These are phyloP conservation scores for Exocentrus adspersus DNA, from an alignment of 2,888 invertebrate species.

Conservation along the genomic window DNA sequence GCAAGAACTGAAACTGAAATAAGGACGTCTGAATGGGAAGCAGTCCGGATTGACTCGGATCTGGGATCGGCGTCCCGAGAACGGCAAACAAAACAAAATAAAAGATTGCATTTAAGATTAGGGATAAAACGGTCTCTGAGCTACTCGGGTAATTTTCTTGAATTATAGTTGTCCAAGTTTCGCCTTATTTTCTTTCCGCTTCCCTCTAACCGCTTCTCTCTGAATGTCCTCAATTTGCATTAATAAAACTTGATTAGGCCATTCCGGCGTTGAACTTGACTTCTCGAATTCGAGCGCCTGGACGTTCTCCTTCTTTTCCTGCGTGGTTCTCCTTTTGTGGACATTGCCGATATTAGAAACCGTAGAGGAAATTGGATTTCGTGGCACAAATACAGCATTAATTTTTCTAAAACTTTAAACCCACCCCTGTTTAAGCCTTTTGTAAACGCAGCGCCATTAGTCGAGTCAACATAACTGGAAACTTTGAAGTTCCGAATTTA, in stretches of 20 bases:
- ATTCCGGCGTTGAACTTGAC: slow-evolving; percentile 7
- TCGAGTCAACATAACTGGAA: slow-evolving; percentile 5
- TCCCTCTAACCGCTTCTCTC: slow-evolving; percentile 23
- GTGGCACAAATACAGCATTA: too few species aligned
- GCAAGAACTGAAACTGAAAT: slow-evolving; percentile 40
- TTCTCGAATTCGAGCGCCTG: not conserved
- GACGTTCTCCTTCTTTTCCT: not conserved
- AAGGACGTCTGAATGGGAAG: slow-evolving; percentile 43
- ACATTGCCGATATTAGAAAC: too few species aligned
- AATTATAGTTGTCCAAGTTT: slow-evolving; percentile 55
- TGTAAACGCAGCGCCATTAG: not conserved
- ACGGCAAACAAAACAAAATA: slow-evolving; percentile 56
- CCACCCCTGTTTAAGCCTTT: too few species aligned
- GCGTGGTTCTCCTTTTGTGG: not conserved
- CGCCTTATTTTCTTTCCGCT: slow-evolving; percentile 32
- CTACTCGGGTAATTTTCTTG: slow-evolving; percentile 56
- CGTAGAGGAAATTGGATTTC: too few species aligned
- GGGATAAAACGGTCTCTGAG: slow-evolving; percentile 54
- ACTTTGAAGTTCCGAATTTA: slow-evolving; percentile 16
- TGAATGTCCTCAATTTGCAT: slow-evolving; percentile 34
- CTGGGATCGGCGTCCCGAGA: slow-evolving; percentile 39
- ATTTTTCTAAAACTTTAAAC: too few species aligned
- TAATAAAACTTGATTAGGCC: slow-evolving; percentile 23
- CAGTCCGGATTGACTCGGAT: slow-evolving; percentile 53
- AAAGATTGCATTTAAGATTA: slow-evolving; percentile 59